These are phyloP conservation scores for Lymantria dispar DNA, from an alignment of 2,888 invertebrate genomes.

Conservation along the genomic window DNA sequence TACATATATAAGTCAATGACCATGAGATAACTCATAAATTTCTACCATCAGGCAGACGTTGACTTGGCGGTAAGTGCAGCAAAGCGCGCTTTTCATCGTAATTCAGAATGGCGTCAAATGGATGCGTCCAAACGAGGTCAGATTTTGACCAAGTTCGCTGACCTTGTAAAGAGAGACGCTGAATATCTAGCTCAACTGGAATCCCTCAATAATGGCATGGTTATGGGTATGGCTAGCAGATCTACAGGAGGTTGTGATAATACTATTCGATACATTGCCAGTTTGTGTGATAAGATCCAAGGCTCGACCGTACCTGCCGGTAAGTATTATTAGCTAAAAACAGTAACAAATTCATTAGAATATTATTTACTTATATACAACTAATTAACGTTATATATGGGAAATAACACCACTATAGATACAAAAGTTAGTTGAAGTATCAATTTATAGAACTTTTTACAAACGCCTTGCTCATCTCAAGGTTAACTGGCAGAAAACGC, in stretches of 20 bases:
- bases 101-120: slow-evolving; percentile 89
- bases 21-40: neutral
- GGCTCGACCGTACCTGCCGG: slow-evolving; percentile 85
- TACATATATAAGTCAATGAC: neutral
- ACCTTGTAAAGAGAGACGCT: slow-evolving; percentile 88
- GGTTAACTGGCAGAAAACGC: too few relatives aligned
- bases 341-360: too few relatives aligned
- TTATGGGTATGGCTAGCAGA: slow-evolving; percentile 83
- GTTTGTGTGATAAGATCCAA: slow-evolving; percentile 94
- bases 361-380: too few relatives aligned
- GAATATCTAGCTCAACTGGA: slow-evolving; percentile 94
- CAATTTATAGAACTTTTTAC: too few relatives aligned
- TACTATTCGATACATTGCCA: slow-evolving; percentile 89
- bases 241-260: slow-evolving; percentile 73
- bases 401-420: too few relatives aligned
- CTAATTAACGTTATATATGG: too few relatives aligned
- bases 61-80: slow-evolving; percentile 90
- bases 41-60: slow-evolving; percentile 74
- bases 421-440: too few relatives aligned
- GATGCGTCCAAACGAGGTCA: slow-evolving; percentile 90
- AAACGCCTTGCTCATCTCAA: too few relatives aligned
- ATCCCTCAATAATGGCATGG: slow-evolving; percentile 85
- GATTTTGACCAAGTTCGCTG: slow-evolving; percentile 86
- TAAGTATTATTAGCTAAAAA: slow-evolving; percentile 32
- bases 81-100: slow-evolving; percentile 81